Percentiles rank a stretch among this genome's conserved stretches.
phyloP scores from a whole-genome alignment of 2,888 invertebrate genomes.

The Rotaria socialis region DNA sequence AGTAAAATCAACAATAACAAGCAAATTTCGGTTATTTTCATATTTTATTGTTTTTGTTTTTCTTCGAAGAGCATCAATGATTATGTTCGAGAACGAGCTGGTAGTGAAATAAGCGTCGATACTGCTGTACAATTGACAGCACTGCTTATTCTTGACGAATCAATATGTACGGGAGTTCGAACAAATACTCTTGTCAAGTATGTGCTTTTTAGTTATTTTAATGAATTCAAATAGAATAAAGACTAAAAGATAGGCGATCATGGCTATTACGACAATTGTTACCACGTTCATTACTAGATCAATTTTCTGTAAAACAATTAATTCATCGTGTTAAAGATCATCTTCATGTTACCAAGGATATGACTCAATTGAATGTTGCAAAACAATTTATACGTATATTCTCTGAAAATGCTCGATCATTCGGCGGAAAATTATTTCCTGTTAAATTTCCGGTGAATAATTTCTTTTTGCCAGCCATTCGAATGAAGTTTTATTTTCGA shows the following conservation, averaged over 20 bases:
- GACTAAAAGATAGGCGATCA: conserved; percentile 6
- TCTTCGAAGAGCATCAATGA: conserved; percentile 1
- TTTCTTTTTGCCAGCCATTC: not conserved
- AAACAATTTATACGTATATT: conserved; percentile 16
- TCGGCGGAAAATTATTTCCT: not conserved
- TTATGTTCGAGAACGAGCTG: conserved; percentile 20
- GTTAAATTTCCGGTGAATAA: conserved; percentile 4
- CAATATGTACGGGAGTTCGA: conserved; percentile 6
- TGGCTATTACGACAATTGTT: not conserved
- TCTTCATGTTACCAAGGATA: not conserved
- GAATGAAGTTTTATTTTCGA: not conserved
- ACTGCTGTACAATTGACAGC: conserved; percentile 10
- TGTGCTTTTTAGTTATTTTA: not conserved
- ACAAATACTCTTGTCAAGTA: not conserved
- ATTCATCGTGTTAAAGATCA: not conserved
- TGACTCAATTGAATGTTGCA: not conserved
- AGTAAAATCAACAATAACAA: not conserved
- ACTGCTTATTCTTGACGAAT: conserved; percentile 22
- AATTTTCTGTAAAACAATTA: conserved; percentile 20
- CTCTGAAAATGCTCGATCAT: conserved; percentile 14
- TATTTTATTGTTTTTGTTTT: not conserved
- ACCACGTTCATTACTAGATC: conserved; percentile 8
- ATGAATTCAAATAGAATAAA: not conserved
- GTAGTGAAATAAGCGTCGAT: conserved; percentile 18
- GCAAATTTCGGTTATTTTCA: not conserved